Conservation (phyloP, 2,797 vertebrate species). For the Carduelis carduelis region DNA sequence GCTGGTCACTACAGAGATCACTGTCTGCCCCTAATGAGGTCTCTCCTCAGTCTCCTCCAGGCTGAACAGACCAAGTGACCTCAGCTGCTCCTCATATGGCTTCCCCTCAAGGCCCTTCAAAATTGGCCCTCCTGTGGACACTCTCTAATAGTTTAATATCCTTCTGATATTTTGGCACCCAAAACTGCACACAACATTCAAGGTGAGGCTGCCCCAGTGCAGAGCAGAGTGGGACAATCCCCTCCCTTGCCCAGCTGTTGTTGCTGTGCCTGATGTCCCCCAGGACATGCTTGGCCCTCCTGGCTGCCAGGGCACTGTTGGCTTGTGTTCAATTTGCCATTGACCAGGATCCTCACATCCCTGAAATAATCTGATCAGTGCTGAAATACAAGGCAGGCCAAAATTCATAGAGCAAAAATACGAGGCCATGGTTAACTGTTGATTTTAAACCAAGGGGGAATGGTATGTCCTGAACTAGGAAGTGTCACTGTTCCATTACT, state of each 20-base stretch:
- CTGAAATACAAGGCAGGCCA: not conserved
- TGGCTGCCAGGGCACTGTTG: not conserved
- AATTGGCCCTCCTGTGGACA: not conserved
- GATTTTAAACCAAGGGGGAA: not conserved
- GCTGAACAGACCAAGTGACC: not conserved
- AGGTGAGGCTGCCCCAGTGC: fast-evolving
- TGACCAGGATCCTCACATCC: fast-evolving
- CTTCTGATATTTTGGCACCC: not conserved
- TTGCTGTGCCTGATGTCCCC: not conserved
- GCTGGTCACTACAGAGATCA: not conserved
- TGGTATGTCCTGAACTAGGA: not conserved
- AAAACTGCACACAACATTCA: not conserved
- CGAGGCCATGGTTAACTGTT: not conserved
- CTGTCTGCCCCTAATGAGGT: not conserved
- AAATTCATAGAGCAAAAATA: not conserved
- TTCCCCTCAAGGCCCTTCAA: not conserved
- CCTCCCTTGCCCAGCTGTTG: fast-evolving
- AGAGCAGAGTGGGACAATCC: not conserved
- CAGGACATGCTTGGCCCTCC: fast-evolving
- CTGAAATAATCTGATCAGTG: not conserved
- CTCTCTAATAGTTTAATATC: not conserved
- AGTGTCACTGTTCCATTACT: not conserved
- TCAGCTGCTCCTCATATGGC: fast-evolving
- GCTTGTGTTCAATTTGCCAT: fast-evolving
- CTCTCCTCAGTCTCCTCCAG: not conserved